Conservation (phyloP, 1,140 invertebrate genomes). For the Cydia pomonella region DNA sequence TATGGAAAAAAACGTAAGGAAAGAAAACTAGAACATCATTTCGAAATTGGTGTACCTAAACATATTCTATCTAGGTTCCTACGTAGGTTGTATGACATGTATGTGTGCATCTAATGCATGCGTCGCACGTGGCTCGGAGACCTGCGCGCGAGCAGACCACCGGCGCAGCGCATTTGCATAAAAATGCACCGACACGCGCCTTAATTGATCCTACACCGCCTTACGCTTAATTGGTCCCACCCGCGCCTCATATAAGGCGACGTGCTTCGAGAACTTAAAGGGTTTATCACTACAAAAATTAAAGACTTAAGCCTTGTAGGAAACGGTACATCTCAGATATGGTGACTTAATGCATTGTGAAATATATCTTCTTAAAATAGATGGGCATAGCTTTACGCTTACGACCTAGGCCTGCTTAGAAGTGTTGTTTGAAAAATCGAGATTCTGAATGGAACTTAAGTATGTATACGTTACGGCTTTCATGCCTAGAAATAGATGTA, state of each 20-base stretch:
- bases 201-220: conserved; percentile 55
- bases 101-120: background rate
- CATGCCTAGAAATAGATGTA: too few relatives aligned
- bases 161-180: conserved; percentile 60
- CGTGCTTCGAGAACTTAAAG: conserved; percentile 5
- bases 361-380: background rate
- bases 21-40: background rate
- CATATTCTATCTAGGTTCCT: background rate
- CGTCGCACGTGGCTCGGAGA: conserved; percentile 38
- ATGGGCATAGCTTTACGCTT: background rate
- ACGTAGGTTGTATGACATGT: background rate
- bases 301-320: background rate
- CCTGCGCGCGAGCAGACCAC: conserved; percentile 51
- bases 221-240: conserved; percentile 26
- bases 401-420: too few relatives aligned
- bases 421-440: too few relatives aligned
- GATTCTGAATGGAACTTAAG: too few relatives aligned
- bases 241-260: background rate
- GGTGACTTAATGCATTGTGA: background rate
- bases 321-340: background rate
- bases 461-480: too few relatives aligned
- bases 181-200: conserved; percentile 64
- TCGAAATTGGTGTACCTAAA: background rate
- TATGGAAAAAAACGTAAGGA: background rate
- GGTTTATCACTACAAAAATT: background rate